Conservation (phyloP, 2,797 vertebrate species). For the Anas capensis region DNA sequence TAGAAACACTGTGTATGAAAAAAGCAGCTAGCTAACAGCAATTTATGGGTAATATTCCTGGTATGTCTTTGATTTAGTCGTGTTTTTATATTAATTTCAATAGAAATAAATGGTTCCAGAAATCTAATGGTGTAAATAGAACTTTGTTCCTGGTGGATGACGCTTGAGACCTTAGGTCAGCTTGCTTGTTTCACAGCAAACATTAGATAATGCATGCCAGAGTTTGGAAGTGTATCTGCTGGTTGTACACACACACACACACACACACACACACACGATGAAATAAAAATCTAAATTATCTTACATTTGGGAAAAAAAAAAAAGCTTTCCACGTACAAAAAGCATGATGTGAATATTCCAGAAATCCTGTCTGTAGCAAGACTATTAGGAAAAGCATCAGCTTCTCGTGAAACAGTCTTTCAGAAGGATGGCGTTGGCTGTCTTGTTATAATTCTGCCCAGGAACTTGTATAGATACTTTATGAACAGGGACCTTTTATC, state of each 20-base stretch:
- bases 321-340: not conserved
- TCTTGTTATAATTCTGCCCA: not conserved
- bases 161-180: not conserved
- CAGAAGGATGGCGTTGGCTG: not conserved
- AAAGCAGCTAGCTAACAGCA: not conserved
- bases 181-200: not conserved
- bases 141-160: not conserved
- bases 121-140: not conserved
- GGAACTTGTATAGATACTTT: not conserved
- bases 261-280: too few relatives aligned
- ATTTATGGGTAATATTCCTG: not conserved
- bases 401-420: not conserved
- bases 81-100: constrained; percentile 3
- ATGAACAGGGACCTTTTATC: not conserved
- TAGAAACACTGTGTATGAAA: not conserved
- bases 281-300: not conserved
- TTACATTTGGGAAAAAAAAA: not conserved
- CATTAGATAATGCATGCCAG: not conserved
- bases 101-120: constrained; percentile 4
- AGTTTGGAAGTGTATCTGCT: not conserved
- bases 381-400: accelerated
- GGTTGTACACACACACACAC: not conserved
- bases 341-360: not conserved
- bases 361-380: not conserved
- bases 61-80: not conserved